Conservation (phyloP, 2,888 invertebrate genomes). For the Leptinotarsa tumamoca region DNA sequence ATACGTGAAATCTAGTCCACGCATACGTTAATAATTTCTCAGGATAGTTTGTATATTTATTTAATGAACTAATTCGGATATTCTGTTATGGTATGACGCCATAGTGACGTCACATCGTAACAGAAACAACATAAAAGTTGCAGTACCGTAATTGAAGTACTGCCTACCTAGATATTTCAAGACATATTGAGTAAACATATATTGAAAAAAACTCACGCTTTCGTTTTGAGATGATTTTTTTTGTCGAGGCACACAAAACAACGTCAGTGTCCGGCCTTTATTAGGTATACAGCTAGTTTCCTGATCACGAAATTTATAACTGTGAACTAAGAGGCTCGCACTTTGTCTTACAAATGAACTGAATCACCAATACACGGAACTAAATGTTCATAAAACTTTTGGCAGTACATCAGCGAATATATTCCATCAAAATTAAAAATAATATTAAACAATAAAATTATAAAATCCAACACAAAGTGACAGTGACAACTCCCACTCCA, state of each 20-base stretch:
- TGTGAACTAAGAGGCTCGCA: not conserved
- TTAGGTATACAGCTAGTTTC: conserved; percentile 16
- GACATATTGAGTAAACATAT: conserved; percentile 7
- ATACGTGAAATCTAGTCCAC: not conserved
- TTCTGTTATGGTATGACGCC: conserved; percentile 32
- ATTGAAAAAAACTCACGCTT: conserved; percentile 66
- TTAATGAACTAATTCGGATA: conserved; percentile 20
- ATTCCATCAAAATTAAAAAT: conserved; percentile 15
- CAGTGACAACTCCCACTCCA: conserved; percentile 17
- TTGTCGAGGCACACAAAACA: conserved; percentile 73
- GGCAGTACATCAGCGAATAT: not conserved
- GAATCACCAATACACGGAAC: not conserved
- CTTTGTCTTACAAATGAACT: not conserved
- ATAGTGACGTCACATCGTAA: conserved; percentile 25
- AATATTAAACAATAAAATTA: conserved; percentile 21
- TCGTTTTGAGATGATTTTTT: conserved; percentile 72
- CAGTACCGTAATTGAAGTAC: conserved; percentile 19
- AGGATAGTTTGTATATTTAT: conserved; percentile 24
- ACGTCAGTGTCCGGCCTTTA: conserved; percentile 68
- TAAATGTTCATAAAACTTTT: not conserved
- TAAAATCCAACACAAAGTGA: conserved; percentile 22
- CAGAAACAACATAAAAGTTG: conserved; percentile 14
- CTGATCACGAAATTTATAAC: not conserved
- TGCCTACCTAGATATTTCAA: conserved; percentile 16
- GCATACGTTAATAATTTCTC: not conserved